Evolutionary conservation across 1,140 invertebrate species (phyloP), one percentile per base, ranked within the genome.

Genomic region (Zophobas atratus): DNA sequence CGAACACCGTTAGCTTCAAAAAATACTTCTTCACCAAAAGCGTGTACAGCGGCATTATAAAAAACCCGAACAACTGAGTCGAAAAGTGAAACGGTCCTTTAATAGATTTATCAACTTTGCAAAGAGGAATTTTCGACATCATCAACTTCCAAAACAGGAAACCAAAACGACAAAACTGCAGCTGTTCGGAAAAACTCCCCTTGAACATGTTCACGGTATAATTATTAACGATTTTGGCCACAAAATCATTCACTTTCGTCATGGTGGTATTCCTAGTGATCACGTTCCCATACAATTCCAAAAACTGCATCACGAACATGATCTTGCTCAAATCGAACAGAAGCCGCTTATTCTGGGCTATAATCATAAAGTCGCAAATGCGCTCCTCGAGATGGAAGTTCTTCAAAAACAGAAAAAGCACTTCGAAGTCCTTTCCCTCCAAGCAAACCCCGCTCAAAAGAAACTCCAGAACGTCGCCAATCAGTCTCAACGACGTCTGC

Each of bases 81-180:
- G 43, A 46, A 46, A 46, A 46, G 43, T 4, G 8, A 46, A 8
- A 8, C 83, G 20, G 86, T 84, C 39, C 86, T 84, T 2, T 86
- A 84, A 33, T 49, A 63, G 43, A 46, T 8, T 46, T 8, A 8
- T 46, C 8, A 20, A 20, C 20, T 20, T 20, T 20, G 20, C 20
- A 20, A 0, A 20, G 20, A 20, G 43, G 43, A 4, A 46, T 46
- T 46, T 46, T 46, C 43, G 43, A 4, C 3, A 4, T 8, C 3
- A 8, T 46, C 43, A 46, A 46, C 76, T 89, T 84, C 71, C 79
- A 81, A n/a, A 72, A 49, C 20, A 48, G 36, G 0, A 75, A 55
- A 8, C 70, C 75, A 6, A 57, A 63, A 63, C 78, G 46, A 41
- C 76, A 74, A 6, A 80, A 73, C 70, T 77, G 78, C 6, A 80